Base-by-base conservation (phyloP, 2,888 invertebrate genomes). In the Tinea semifulvella region DNA sequence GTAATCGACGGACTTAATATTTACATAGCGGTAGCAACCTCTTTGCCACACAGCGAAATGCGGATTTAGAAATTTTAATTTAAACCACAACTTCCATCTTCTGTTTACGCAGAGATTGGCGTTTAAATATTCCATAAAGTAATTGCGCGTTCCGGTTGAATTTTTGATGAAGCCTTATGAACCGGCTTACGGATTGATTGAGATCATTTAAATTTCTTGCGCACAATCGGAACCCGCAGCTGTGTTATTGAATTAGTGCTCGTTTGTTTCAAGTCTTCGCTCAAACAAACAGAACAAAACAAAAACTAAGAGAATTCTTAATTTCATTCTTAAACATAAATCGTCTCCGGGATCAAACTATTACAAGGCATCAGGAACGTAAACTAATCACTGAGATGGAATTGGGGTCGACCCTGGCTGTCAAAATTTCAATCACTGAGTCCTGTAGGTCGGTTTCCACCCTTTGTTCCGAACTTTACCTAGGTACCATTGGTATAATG, bases 101-200 rank as follows among this genome's bases (percentile, higher is more conserved):
- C 58, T 71, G 65, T 71, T 72, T 71, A 68, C 64, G 56, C 58
- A 66, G 65, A 64, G 64, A 69, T 69, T 65, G 68, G 58, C 60
- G 61, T 65, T 72, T 75, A 71, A 73, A 75, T 76, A 72, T 75
- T 74, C 68, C 57, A 70, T 68, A 68, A 71, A 72, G 65, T 74
- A 70, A 73, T 74, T 73, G 68, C 66, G 68, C 62, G 60, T 65
- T 67, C 61, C 56, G 58, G 63, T 66, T 70, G 73, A 77, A 74
- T 74, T 73, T 76, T 76, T 72, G 72, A 79, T 77, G 68, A 68
- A 71, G 67, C 63, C 62, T 69, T 68, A 70, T 65, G 61, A 66
- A 70, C 60, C 56, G 56, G 61, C 65, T 64, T 63, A 56, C 55
- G 57, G 65, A 72, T 75, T 76, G 76, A 77, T 79, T 74, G 71